Percentiles rank a stretch among this genome's conserved stretches.
phyloP scores from a whole-genome alignment of 1,140 invertebrate species.

The Trachymyrmex septentrionalis region DNA sequence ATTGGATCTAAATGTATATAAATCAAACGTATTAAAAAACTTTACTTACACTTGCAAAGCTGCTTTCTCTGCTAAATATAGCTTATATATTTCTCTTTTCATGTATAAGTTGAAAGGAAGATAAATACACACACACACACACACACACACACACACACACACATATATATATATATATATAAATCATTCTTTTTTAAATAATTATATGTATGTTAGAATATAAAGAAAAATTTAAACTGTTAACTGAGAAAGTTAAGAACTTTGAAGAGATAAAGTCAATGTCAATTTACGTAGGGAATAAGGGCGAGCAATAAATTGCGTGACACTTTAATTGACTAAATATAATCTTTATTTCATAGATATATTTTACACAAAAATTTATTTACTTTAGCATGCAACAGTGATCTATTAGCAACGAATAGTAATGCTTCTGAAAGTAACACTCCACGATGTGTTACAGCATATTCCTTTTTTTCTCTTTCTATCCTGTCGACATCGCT shows the following conservation, averaged over 20 bases:
- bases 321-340: conserved; percentile 74
- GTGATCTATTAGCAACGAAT: conserved; percentile 77
- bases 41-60: too few relatives aligned
- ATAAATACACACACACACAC: too few relatives aligned
- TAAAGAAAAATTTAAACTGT: not conserved
- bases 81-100: too few relatives aligned
- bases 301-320: not conserved
- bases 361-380: conserved; percentile 80
- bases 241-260: not conserved
- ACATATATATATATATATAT: too few relatives aligned
- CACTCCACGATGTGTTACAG: conserved; percentile 53
- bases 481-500: conserved; percentile 4
- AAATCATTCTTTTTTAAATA: not conserved
- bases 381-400: conserved; percentile 79
- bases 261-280: not conserved
- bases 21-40: too few relatives aligned
- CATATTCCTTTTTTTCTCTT: conserved; percentile 19
- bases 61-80: too few relatives aligned
- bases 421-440: conserved; percentile 71
- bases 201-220: not conserved
- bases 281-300: not conserved
- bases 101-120: too few relatives aligned
- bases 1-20: too few relatives aligned
- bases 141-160: too few relatives aligned
- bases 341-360: conserved; percentile 80